Conservation (phyloP, 2,797 vertebrate species). For the Phalloptychus januarius region DNA sequence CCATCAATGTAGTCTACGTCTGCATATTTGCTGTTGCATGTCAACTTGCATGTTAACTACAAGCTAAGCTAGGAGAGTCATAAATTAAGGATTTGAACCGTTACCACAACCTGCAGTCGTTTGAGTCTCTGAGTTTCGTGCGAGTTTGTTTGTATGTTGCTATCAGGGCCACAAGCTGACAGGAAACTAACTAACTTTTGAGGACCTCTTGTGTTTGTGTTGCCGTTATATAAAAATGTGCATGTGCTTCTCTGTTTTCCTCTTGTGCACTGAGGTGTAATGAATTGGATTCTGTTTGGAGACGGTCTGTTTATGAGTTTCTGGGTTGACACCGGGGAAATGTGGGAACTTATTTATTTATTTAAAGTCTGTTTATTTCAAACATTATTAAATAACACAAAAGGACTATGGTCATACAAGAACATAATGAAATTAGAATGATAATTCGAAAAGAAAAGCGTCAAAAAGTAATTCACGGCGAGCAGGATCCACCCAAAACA, state of each 20-base stretch:
- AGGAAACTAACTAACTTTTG: background rate
- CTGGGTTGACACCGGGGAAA: conserved; percentile 59
- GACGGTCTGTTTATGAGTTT: conserved; percentile 65
- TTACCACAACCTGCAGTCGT: background rate
- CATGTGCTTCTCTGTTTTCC: conserved; percentile 27
- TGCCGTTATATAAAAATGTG: background rate
- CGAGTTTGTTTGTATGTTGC: background rate
- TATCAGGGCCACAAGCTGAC: background rate
- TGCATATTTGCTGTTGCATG: background rate
- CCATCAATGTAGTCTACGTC: background rate
- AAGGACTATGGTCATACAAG: background rate
- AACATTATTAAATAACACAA: conserved; percentile 1
- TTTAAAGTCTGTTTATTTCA: background rate
- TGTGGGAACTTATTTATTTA: conserved; percentile 48
- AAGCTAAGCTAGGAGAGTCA: background rate
- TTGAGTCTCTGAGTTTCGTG: background rate
- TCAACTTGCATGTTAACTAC: background rate
- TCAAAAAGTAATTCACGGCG: background rate
- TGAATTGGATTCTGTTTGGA: conserved; percentile 72
- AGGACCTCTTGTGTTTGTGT: conserved; percentile 1
- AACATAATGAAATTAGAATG: background rate
- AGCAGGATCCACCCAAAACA: background rate
- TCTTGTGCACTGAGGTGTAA: conserved; percentile 58
- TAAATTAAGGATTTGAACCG: conserved; percentile 25
- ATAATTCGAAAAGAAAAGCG: background rate